A percentile compares a stretch with the other conserved stretches of the same genome.
Conservation (phyloP, 2,113 vertebrate species). For the Chlamydotis undulata region DNA sequence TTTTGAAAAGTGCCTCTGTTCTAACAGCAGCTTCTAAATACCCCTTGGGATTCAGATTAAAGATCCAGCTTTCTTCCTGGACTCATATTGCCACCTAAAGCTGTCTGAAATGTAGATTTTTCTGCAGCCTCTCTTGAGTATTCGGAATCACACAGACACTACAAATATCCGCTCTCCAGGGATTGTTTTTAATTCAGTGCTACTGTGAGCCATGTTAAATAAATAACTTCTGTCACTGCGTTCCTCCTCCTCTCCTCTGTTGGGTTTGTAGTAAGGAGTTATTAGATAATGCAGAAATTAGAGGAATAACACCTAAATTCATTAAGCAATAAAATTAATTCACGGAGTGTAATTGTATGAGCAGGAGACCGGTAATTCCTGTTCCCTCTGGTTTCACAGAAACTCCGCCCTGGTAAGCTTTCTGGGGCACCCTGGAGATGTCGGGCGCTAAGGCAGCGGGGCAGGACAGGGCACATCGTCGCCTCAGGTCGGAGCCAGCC, state of each 20-base stretch:
- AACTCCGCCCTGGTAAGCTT: slow-evolving; percentile 44
- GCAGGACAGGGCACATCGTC: background rate
- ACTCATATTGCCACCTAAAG: background rate
- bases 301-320: slow-evolving; percentile 56
- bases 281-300: slow-evolving; percentile 48
- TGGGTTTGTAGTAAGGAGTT: background rate
- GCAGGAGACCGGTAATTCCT: slow-evolving; percentile 68
- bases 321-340: slow-evolving; percentile 64
- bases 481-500: background rate
- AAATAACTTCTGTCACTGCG: background rate
- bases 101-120: slow-evolving; percentile 2
- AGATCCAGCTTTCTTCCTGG: background rate
- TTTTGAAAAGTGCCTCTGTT: background rate
- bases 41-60: background rate
- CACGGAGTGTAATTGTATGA: background rate
- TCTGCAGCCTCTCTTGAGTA: background rate
- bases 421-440: background rate
- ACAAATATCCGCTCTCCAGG: background rate
- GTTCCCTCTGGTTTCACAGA: slow-evolving; percentile 49
- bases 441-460: background rate
- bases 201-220: background rate
- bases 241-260: background rate
- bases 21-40: background rate
- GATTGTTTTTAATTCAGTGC: background rate
- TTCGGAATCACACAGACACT: background rate